Evolutionary conservation across 2,113 vertebrate genomes (phyloP).

Genomic region (Archocentrus centrarchus): DNA sequence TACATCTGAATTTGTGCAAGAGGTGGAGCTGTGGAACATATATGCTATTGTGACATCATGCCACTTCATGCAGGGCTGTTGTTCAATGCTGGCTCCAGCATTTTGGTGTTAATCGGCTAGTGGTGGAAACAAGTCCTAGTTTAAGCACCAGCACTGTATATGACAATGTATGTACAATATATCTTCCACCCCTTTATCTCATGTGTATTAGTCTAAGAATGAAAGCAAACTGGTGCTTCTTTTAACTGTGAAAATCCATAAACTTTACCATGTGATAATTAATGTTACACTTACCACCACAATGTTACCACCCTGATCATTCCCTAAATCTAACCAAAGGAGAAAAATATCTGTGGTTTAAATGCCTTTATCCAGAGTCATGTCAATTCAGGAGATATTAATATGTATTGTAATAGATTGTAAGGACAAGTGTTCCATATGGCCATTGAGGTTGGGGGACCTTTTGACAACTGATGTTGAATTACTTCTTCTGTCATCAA

Average conservation of each 20-base stretch:
- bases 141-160: background rate
- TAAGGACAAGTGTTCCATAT: background rate
- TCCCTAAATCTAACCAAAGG: background rate
- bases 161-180: no score
- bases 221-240: background rate
- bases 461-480: background rate
- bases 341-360: background rate
- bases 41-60: no score
- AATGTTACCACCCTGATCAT: background rate
- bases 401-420: background rate
- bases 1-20: no score
- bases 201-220: background rate
- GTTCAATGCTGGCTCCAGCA: background rate
- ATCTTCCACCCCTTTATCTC: background rate
- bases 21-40: no score
- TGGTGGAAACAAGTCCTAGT: background rate
- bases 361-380: background rate
- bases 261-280: background rate
- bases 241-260: background rate
- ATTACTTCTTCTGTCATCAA: background rate
- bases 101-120: background rate
- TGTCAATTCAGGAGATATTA: background rate
- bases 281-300: background rate
- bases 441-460: background rate
- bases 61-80: no score